Evolutionary conservation across 2,888 invertebrate genomes (phyloP).

Genomic region (Eledona agricola): DNA sequence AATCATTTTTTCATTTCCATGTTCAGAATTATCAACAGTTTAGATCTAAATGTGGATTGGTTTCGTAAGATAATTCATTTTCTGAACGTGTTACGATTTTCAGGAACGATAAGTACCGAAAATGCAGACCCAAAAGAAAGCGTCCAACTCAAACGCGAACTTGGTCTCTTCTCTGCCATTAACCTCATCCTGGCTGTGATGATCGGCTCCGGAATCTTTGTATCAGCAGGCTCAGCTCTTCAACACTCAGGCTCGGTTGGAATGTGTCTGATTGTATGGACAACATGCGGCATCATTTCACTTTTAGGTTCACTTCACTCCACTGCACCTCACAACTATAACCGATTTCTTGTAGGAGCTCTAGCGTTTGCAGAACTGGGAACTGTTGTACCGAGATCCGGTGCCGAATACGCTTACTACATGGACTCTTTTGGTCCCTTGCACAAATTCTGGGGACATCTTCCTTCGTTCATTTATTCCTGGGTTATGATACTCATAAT

Average conservation of each 20-base stretch:
- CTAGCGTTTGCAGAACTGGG: conserved; percentile 83
- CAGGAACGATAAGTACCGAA: conserved; percentile 4
- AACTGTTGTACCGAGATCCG: conserved; percentile 79
- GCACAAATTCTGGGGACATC: conserved; percentile 75
- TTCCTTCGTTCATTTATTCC: conserved; percentile 79
- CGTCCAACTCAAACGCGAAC: conserved; percentile 75
- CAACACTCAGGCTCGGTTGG: conserved; percentile 81
- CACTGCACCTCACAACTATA: too few species aligned
- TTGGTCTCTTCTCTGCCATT: conserved; percentile 83
- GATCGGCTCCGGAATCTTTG: conserved; percentile 91
- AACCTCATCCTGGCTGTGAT: conserved; percentile 87
- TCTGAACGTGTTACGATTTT: too few species aligned
- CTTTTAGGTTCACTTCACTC: conserved; percentile 69
- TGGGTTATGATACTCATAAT: conserved; percentile 81
- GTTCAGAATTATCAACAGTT: too few species aligned
- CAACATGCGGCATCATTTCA: conserved; percentile 79
- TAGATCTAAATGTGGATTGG: too few species aligned
- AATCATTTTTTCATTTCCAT: too few species aligned
- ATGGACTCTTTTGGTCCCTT: conserved; percentile 75
- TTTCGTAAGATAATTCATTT: too few species aligned
- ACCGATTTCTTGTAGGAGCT: conserved; percentile 68
- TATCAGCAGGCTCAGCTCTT: conserved; percentile 82
- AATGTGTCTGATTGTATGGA: conserved; percentile 81
- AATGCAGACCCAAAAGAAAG: conserved; percentile 43
- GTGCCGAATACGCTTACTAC: conserved; percentile 84